Base-by-base conservation (phyloP, 2,888 invertebrate genomes). In the Junonia oenone region DNA sequence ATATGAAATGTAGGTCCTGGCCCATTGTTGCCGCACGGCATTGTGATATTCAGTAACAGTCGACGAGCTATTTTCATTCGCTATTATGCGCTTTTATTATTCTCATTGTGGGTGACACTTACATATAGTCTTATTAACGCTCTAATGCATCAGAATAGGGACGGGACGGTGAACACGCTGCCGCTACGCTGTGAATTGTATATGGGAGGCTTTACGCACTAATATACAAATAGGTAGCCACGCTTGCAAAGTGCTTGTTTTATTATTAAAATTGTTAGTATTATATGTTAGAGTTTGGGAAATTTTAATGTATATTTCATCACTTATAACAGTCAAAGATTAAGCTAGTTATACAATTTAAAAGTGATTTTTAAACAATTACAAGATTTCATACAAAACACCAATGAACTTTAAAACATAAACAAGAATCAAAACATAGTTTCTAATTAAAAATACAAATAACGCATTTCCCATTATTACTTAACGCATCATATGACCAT, bases 1-100 rank as follows among this genome's bases (percentile, higher is more conserved):
- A 78, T 78, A 75, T 66, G 62, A 79, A 79, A 79, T 81, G 73
- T 84, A 81, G 83, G 79, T 78, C 76, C 77, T 76, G 66, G 70
- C 63, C 81, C 63, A 87, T 87, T 87, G 84, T 87, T 78, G 76
- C 72, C 72, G 69, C 69, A 68, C 73, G 70, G 73, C 81, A 87
- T 88, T 87, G 88, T 88, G 76, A 68, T 76, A 76, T 76, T 74
- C 77, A 79, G 72, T 71, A 76, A 68, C 78, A 81, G 76, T 78
- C 78, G 79, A 83, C 83, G 83, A 81, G 84, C 83, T 76, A 84
- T 85, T 85, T 86, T 86, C 84, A 84, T 86, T 87, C 83, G 66
- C 79, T 69, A 84, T 85, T 85, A 84, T 83, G 72, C 78, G 68
- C 73, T 73, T 77, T 78, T 78, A 83, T 85, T 84, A 84, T 83